Evolutionary conservation across 2,113 vertebrate genomes (phyloP), one percentile per base, ranked within the genome.

Genomic region (Clupea harengus): DNA sequence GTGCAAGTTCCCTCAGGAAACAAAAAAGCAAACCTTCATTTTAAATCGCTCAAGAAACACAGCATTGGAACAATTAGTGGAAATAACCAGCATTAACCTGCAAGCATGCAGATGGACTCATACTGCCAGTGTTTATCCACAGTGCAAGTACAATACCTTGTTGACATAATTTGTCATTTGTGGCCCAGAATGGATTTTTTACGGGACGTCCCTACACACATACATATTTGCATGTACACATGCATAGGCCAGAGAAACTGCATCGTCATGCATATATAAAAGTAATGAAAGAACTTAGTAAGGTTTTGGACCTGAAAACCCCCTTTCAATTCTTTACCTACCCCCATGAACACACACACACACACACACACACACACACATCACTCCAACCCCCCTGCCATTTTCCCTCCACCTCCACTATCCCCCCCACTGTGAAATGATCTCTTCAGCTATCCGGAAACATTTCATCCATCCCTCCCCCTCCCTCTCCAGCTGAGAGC

Each of bases 401-500:
- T 32, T 32, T 32, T 15, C 60, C 64, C 64, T 28, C 64, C 64
- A 72, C 25, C 64, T 67, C 64, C 32, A 39, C 72, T 28, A 32
- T 15, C 8, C 72, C 25, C 67, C 72, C 72, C 72, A 78, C 72
- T 78, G 72, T 78, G 72, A 78, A 78, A 78, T 78, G 72, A 78
- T 78, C 72, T 78, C 72, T 78, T 32, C 72, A 82, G 86, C 49
- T 60, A 28, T 82, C 20, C 78, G 86, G 57, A 87, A 85, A 81
- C 13, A 82, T 85, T 57, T 81, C 13, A 15, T 72, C 81, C 83
- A 17, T 22, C 52, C n/a, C 81, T 22, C 67, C 45, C 72, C 39
- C 57, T 82, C 60, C 72, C 25, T 81, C 84, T 84, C 83, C 87
- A 84, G 45, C 81, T 84, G 83, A 86, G 78, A 81, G 52, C n/a